Evolutionary conservation across 30 jellyfish, hydroid and myxozoan species (phyloP).

Genomic region (Aurelia aurita complex sp. Pacific): DNA sequence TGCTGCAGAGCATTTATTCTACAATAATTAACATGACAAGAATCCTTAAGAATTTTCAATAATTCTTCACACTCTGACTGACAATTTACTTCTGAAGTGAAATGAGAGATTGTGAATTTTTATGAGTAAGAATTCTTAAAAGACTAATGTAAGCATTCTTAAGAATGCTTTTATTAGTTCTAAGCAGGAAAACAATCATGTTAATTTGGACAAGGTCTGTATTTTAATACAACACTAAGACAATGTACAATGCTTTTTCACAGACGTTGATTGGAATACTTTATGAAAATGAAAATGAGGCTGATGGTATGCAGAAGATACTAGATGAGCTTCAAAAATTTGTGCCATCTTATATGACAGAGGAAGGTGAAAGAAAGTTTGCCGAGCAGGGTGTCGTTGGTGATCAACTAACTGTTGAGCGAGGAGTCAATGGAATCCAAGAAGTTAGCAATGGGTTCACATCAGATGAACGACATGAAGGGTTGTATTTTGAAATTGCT

Average conservation of each 20-base stretch:
- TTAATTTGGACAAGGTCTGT: no score
- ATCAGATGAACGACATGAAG: slow-evolving; percentile 14
- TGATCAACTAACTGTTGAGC: neutral
- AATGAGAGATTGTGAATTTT: no score
- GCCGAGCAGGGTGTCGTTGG: slow-evolving; percentile 17
- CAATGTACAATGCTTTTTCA: neutral
- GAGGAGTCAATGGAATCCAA: slow-evolving; percentile 13
- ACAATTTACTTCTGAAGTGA: no score
- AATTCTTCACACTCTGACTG: no score
- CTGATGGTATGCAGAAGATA: slow-evolving; percentile 2
- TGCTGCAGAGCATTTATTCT: no score
- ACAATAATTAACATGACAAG: no score
- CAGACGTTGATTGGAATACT: slow-evolving; percentile 5
- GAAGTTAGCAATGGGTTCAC: slow-evolving; percentile 24
- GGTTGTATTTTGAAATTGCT: neutral
- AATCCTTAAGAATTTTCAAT: no score
- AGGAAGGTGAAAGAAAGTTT: neutral
- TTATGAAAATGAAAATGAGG: slow-evolving; percentile 2
- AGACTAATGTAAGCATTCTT: no score
- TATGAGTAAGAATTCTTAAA: no score
- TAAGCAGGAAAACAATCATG: no score
- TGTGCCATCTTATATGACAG: slow-evolving; percentile 1
- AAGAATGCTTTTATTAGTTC: no score
- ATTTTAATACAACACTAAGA: no score
- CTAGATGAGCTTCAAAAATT: neutral